Percentiles rank a stretch among this genome's conserved stretches.
Conservation (phyloP, 1,140 invertebrate species). For the Lutraria rhynchaena region DNA sequence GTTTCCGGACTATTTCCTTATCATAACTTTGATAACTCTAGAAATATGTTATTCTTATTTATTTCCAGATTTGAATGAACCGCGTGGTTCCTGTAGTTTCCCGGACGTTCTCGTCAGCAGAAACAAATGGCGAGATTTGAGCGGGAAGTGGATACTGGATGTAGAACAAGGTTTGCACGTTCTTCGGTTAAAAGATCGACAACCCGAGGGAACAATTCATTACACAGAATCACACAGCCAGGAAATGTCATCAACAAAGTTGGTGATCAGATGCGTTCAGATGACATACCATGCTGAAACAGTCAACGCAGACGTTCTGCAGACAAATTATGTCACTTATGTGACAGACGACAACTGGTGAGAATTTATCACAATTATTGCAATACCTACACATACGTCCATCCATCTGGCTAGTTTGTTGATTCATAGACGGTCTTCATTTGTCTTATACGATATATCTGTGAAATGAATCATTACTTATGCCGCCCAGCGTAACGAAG, state of each 20-base stretch:
- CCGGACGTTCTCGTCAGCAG: constrained; percentile 35
- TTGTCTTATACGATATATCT: too few relatives aligned
- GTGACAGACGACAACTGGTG: constrained; percentile 52
- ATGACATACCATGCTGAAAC: constrained; percentile 32
- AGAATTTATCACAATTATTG: too few relatives aligned
- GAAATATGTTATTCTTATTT: not conserved
- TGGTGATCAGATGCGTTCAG: constrained; percentile 46
- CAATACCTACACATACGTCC: too few relatives aligned
- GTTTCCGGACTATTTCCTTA: too few relatives aligned
- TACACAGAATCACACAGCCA: constrained; percentile 9
- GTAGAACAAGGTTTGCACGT: constrained; percentile 52
- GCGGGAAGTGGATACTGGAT: constrained; percentile 41
- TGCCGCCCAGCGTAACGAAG: too few relatives aligned
- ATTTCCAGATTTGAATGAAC: constrained; percentile 42
- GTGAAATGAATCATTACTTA: too few relatives aligned
- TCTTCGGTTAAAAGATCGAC: constrained; percentile 23
- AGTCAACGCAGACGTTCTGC: constrained; percentile 17
- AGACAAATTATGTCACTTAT: constrained; percentile 52
- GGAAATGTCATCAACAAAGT: constrained; percentile 33
- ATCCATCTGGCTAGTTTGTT: too few relatives aligned
- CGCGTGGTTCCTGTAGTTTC: constrained; percentile 44
- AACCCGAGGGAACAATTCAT: constrained; percentile 4
- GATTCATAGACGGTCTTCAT: too few relatives aligned
- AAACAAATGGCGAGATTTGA: constrained; percentile 57
- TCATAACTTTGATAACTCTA: too few relatives aligned